Conservation (phyloP, 2,888 invertebrate species). For the Alsophila aescularia region DNA sequence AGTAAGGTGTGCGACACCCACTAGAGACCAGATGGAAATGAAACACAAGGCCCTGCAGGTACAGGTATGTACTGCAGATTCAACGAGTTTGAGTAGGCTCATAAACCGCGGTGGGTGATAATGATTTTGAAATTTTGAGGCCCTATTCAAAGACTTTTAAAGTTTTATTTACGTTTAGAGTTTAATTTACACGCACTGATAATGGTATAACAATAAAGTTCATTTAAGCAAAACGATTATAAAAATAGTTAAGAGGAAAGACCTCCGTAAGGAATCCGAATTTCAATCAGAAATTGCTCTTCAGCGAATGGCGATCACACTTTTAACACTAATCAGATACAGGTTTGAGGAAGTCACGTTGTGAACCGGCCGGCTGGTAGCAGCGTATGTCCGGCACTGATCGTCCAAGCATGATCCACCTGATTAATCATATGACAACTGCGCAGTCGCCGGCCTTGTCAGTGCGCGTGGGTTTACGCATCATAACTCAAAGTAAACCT, state of each 20-base stretch:
- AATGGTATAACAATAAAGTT: not conserved
- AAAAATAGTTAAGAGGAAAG: not conserved
- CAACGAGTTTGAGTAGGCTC: conserved; percentile 59
- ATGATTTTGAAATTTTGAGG: conserved; percentile 45
- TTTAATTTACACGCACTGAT: not conserved
- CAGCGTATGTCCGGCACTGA: conserved; percentile 75
- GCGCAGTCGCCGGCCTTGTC: conserved; percentile 77
- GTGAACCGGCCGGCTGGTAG: conserved; percentile 51
- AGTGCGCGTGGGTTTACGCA: conserved; percentile 70
- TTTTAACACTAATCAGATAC: conserved; percentile 4
- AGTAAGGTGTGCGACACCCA: conserved; percentile 53
- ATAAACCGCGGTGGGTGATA: conserved; percentile 55
- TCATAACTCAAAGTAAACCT: conserved; percentile 62
- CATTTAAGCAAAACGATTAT: not conserved
- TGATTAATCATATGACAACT: conserved; percentile 81
- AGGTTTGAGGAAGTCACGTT: conserved; percentile 2
- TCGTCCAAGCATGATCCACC: conserved; percentile 68
- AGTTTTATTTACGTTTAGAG: conserved; percentile 29
- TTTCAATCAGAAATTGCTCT: not conserved
- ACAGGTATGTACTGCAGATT: too few species aligned
- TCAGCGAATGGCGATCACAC: conserved; percentile 3
- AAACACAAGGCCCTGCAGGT: conserved; percentile 53
- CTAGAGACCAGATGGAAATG: conserved; percentile 39
- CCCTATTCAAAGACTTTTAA: conserved; percentile 44
- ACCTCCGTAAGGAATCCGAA: not conserved